Evolutionary conservation across 1,140 invertebrate genomes (phyloP).

Genomic region (Anastrepha obliqua): DNA sequence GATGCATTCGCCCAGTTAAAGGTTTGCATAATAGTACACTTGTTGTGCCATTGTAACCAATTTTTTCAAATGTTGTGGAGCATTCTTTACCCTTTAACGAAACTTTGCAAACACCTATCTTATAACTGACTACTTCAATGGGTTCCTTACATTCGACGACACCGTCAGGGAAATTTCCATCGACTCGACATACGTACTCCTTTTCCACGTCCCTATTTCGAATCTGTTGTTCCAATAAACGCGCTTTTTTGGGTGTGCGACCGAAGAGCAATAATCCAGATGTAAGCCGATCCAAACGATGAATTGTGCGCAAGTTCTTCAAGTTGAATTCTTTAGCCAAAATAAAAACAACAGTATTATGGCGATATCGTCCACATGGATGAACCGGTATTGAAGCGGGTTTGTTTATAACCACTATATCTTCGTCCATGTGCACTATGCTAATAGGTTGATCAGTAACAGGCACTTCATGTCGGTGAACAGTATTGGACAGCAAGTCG

Average conservation of each 20-base stretch:
- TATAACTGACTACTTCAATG: constrained; percentile 94
- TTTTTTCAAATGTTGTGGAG: constrained; percentile 89
- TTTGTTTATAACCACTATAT: constrained; percentile 99
- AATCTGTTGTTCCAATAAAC: constrained; percentile 96
- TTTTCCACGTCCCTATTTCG: constrained; percentile 93
- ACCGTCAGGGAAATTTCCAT: constrained; percentile 95
- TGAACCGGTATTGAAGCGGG: constrained; percentile 99
- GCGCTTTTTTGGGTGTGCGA: constrained; percentile 91
- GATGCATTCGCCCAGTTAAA: constrained; percentile 97
- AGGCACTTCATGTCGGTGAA: constrained; percentile 98
- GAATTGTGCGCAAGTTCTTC: constrained; percentile 94
- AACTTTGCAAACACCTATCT: constrained; percentile 96
- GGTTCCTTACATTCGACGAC: constrained; percentile 90
- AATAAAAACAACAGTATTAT: constrained; percentile 97
- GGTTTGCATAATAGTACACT: constrained; percentile 96
- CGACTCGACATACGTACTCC: constrained; percentile 97
- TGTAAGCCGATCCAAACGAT: constrained; percentile 93
- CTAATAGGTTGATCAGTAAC: constrained; percentile 94
- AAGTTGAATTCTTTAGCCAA: constrained; percentile 96
- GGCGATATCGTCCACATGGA: constrained; percentile 96
- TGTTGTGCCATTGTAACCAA: constrained; percentile 90
- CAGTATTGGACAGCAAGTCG: constrained; percentile 94
- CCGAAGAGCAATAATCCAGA: constrained; percentile 96
- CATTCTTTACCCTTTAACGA: constrained; percentile 93
- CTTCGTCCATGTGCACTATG: constrained; percentile 97